Conservation (phyloP, 2,888 invertebrate genomes). For the Tineola bisselliella region DNA sequence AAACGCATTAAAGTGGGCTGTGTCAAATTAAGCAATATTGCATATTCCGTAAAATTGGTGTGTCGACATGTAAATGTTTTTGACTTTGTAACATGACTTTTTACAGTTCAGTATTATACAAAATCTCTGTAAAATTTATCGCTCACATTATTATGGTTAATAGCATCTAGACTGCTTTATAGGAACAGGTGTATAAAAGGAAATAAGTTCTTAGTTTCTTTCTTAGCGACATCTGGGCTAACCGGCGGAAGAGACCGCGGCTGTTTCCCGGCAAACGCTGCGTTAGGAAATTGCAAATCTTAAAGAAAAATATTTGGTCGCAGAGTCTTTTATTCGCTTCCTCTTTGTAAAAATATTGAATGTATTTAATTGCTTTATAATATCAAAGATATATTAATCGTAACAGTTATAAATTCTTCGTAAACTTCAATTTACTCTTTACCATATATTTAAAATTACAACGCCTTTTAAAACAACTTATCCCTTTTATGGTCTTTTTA, state of each 20-base stretch:
- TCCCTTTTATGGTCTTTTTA: neutral
- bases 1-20: neutral
- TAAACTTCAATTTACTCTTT: neutral
- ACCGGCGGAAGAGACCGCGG: constrained; percentile 13
- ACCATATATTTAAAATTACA: neutral
- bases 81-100: neutral
- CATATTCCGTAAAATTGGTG: neutral
- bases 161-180: neutral
- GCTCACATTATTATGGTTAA: no score
- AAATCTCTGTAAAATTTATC: no score
- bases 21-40: neutral
- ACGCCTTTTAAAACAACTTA: neutral
- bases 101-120: no score
- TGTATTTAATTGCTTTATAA: neutral
- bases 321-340: neutral
- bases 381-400: neutral
- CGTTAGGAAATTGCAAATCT: constrained; percentile 18
- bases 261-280: constrained; percentile 6
- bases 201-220: constrained; percentile 20
- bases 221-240: constrained; percentile 21
- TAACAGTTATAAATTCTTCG: neutral
- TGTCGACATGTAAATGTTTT: neutral
- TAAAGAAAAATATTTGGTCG: constrained; percentile 12
- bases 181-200: constrained; percentile 10
- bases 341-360: neutral